These are phyloP conservation scores for Pogonocherus hispidulus DNA, from an alignment of 2,888 invertebrate genomes.

Conservation along the genomic window DNA sequence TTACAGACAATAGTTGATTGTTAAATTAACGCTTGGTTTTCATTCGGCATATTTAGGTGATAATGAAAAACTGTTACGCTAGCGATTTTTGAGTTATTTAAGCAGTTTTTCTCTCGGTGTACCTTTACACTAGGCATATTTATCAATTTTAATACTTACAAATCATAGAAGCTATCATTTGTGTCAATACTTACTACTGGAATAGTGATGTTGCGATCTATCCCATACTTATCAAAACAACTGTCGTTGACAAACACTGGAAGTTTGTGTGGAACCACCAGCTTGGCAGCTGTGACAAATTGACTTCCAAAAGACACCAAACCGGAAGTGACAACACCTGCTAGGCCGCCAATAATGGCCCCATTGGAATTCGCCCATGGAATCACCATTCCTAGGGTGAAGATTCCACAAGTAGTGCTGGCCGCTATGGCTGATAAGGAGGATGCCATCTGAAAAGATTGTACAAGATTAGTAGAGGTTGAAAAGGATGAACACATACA, in stretches of 20 bases:
- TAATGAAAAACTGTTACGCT: too few relatives aligned
- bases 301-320: constrained; percentile 79
- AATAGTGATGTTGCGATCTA: constrained; percentile 62
- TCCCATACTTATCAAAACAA: constrained; percentile 63
- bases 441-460: constrained; percentile 74
- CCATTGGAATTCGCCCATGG: constrained; percentile 85
- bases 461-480: too few relatives aligned
- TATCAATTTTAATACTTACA: too few relatives aligned
- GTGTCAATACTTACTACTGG: constrained; percentile 54
- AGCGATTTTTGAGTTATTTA: too few relatives aligned
- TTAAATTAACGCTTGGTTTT: too few relatives aligned
- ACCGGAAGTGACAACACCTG: constrained; percentile 75
- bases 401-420: constrained; percentile 86
- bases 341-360: constrained; percentile 73
- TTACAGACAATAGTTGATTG: too few relatives aligned
- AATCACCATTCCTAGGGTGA: constrained; percentile 85
- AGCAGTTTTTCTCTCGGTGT: too few relatives aligned
- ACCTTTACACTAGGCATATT: too few relatives aligned
- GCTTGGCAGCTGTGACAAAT: constrained; percentile 74
- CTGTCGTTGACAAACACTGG: constrained; percentile 68
- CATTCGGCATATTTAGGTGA: too few relatives aligned
- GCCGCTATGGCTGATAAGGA: constrained; percentile 88
- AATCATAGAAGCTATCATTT: too few relatives aligned
- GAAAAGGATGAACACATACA: too few relatives aligned
- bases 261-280: constrained; percentile 73